These are phyloP conservation scores for Shinisaurus crocodilurus DNA, from an alignment of 2,113 vertebrate genomes.

Conservation along the genomic window DNA sequence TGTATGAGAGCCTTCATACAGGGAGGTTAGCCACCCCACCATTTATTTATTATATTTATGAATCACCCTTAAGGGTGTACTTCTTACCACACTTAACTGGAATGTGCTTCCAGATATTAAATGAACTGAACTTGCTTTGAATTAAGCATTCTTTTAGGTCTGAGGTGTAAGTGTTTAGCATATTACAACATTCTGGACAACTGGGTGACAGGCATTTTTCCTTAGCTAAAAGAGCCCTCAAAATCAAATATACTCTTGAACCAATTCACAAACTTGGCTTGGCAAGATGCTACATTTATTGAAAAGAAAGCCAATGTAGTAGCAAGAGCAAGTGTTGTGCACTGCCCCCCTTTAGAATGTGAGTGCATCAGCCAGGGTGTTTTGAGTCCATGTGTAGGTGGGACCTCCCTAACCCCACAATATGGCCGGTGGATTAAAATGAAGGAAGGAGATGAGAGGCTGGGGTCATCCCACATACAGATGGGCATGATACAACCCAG, in stretches of 20 bases:
- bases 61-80: too few species aligned
- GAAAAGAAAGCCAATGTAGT: background rate
- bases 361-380: background rate
- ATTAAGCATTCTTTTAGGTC: too few species aligned
- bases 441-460: background rate
- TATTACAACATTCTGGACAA: background rate
- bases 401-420: background rate
- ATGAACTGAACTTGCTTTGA: background rate
- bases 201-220: background rate
- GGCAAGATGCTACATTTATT: background rate
- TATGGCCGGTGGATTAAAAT: background rate
- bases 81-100: background rate
- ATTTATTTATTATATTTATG: too few species aligned
- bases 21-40: too few species aligned
- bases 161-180: background rate
- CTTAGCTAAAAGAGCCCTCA: background rate
- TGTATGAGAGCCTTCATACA: too few species aligned
- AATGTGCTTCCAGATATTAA: background rate
- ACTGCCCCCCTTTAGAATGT: background rate
- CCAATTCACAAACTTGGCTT: background rate
- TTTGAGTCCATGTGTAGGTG: too few species aligned
- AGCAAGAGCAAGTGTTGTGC: background rate
- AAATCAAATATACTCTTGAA: background rate
- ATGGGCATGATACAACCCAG: too few species aligned
- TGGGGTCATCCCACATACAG: too few species aligned